Base-by-base conservation (phyloP, 2,113 vertebrate species). In the Ifrita kowaldi region DNA sequence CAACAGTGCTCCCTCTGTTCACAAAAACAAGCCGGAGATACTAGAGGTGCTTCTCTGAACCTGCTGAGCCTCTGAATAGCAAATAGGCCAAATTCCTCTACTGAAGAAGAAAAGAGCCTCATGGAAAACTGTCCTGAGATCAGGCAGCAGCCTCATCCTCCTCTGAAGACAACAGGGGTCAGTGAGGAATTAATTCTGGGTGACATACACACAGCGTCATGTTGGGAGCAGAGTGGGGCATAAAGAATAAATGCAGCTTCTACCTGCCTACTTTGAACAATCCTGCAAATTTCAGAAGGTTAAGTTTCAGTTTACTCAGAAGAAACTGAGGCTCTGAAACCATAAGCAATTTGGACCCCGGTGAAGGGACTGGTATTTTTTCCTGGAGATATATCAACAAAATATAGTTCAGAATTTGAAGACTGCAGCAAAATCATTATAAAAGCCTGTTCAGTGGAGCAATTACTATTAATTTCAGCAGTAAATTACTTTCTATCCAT, bases 311-410 rank as follows among this genome's bases (percentile, higher is more conserved):
- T 50, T 80, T 50, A 42, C 12, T n/a, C 18, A 50, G 44, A 47
- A 64, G 22, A 30, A 87, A 33, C 17, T 11, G 37, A 57, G 19
- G 26, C 56, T 67, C 83, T 75, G n/a, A 53, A 57, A 82, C 21
- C 7, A 20, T 11, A 49, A 27, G 4, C 1, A 1, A 67, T 53
- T 62, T 9, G 0, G 1, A 67, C 12, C 4, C 14, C 2, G 7
- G 19, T 14, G 30, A 83, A 75, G 2, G 21, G 32, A 49, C 15
- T 49, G 11, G 5, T 19, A 32, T 30, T 77, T 73, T 73, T 76
- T 35, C 26, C 17, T 59, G 53, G 6, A 55, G 33, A 65, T 0
- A 52, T 22, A 9, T 53, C 42, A 86, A 91, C 9, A 75, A 85
- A 74, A 44, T 16, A 64, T 4, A 55, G 5, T 32, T 65, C 49